phyloP scores from a whole-genome alignment of 2,888 invertebrate species.

The Busseola fusca region DNA sequence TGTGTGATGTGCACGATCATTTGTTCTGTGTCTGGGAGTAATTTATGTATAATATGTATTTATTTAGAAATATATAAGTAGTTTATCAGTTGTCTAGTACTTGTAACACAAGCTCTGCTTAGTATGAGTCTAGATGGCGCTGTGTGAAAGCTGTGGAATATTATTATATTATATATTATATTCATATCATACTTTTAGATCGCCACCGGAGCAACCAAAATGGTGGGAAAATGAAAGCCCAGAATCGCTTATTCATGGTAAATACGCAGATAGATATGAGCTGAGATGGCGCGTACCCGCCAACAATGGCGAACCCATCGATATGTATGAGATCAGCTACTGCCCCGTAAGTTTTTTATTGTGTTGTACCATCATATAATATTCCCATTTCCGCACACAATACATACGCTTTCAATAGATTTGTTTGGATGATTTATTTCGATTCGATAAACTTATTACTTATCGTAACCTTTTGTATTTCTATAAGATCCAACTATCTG shows the following conservation, averaged over 20 bases:
- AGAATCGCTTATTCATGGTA: conserved; percentile 84
- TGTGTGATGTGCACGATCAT: too few species aligned
- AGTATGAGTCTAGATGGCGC: too few species aligned
- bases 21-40: too few species aligned
- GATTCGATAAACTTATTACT: conserved; percentile 49
- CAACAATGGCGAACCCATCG: conserved; percentile 97
- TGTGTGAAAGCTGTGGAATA: too few species aligned
- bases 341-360: conserved; percentile 91
- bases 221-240: conserved; percentile 84
- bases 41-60: too few species aligned
- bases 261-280: conserved; percentile 94
- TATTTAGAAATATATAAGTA: too few species aligned
- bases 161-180: too few species aligned
- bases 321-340: conserved; percentile 93
- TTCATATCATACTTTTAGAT: conserved; percentile 76
- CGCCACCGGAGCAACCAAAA: conserved; percentile 91
- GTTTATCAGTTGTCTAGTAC: too few species aligned
- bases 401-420: conserved; percentile 56
- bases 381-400: conserved; percentile 52
- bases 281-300: conserved; percentile 95
- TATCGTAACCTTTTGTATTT: conserved; percentile 29
- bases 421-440: conserved; percentile 80
- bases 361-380: conserved; percentile 48
- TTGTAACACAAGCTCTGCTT: too few species aligned
- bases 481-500: conserved; percentile 11